Base-by-base conservation (phyloP, 2,888 invertebrate species). In the Nomada ruficornis region DNA sequence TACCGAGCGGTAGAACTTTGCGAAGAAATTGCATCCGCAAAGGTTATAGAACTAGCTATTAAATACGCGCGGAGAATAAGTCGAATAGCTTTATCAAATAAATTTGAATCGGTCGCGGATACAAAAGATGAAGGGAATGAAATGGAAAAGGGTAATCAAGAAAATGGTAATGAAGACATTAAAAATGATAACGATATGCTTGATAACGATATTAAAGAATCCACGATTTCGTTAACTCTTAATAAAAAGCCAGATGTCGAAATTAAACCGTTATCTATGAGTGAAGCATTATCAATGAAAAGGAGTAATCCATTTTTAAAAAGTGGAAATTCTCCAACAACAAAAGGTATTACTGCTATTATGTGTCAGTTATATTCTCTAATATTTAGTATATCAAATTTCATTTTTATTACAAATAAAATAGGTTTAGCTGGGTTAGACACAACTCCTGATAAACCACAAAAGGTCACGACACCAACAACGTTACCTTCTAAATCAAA, bases 1-100 rank as follows among this genome's bases (percentile, higher is more conserved):
- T 96, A 96, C 89, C 95, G 98, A 57, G 98, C 98, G 0, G 94
- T 98, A 65, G 98, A 99, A 94, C 94, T 98, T 23, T 97, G 98
- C 93, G 96, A 97, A 91, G 95, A 98, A 88, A 95, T 98, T 90
- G 96, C 96, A 29, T 97, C 97, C 89, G 96, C 96, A 2, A 96
- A 97, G 62, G 94, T 98, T 0, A 94, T 98, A 54, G 97, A 97
- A 83, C 94, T 98, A 54, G 98, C 98, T 0, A 96, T 97, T n/a
- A 98, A 97, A 92, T 99, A 98, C 94, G 98, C 98, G 0, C 96
- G 96, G 0, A 96, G 97, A 86, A 94, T 97, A 15, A 96, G 97
- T 36, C 96, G 96, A 88, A 95, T 96, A 88, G 96, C 97, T 89
- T 94, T 99, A 62, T 97, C 97, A 0, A 97, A 98, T 87, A 97